These are phyloP conservation scores for Luffia ferchaultella DNA, from an alignment of 2,888 invertebrate genomes.

Conservation along the genomic window DNA sequence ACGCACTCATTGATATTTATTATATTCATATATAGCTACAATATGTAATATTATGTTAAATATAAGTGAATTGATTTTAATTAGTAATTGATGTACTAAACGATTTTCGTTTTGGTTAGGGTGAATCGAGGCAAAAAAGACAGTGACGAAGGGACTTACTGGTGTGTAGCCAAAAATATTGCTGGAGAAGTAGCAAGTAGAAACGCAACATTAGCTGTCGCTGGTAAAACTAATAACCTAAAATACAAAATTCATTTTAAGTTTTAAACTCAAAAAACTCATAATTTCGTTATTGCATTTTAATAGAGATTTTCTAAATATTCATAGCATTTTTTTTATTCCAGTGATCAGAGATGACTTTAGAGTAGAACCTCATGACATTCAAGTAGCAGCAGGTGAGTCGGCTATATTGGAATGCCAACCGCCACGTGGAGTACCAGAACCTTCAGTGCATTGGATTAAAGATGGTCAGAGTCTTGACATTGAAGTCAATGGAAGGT, in stretches of 20 bases:
- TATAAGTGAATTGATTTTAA: too few species aligned
- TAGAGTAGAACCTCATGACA: slow-evolving; percentile 87
- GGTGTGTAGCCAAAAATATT: slow-evolving; percentile 94
- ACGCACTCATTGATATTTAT: too few species aligned
- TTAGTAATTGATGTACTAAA: too few species aligned
- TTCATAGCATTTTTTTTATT: slow-evolving; percentile 30
- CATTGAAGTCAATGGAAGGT: slow-evolving; percentile 71
- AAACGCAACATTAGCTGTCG: slow-evolving; percentile 95
- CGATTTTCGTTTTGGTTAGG: too few species aligned
- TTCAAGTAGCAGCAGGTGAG: slow-evolving; percentile 92
- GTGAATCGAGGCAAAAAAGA: slow-evolving; percentile 95
- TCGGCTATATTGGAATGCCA: slow-evolving; percentile 91
- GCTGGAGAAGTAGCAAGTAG: slow-evolving; percentile 89
- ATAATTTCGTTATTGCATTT: not conserved
- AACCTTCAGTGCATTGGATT: slow-evolving; percentile 92
- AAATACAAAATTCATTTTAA: not conserved
- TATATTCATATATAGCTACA: too few species aligned
- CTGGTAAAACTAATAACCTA: slow-evolving; percentile 69
- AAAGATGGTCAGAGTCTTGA: slow-evolving; percentile 74
- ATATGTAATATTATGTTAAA: too few species aligned
- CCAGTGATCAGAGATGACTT: slow-evolving; percentile 96
- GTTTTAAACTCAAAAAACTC: too few species aligned
- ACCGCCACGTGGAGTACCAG: slow-evolving; percentile 94
- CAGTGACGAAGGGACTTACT: slow-evolving; percentile 94
- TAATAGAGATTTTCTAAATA: slow-evolving; percentile 3